Base-by-base conservation (phyloP, 2,113 vertebrate genomes). In the Chinchilla lanigera region DNA sequence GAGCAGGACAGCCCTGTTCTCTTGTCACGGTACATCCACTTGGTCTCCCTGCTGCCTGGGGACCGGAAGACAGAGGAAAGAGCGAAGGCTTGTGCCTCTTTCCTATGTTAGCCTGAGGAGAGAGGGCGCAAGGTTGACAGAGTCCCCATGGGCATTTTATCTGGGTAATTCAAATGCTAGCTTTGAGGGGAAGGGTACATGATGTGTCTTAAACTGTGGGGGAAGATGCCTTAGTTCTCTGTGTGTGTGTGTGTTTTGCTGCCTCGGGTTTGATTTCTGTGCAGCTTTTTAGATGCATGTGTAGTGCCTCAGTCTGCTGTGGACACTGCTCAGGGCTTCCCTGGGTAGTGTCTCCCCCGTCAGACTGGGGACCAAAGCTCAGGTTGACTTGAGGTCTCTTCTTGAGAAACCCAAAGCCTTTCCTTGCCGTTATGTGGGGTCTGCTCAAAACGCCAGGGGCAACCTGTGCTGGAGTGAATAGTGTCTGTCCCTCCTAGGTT, bases 371-470 rank as follows among this genome's bases (percentile, higher is more conserved):
- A 60, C 24, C 38, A 61, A 13, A 82, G n/a, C 35, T 38, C 30
- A 44, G 86, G 44, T 82, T 71, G 58, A 58, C 35, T 73, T 58
- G 58, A 78, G 14, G 22, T 61, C 41, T 86, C 67, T 33, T 86
- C 73, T 95, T 91, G 47, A 86, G 93, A 73, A 95, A 52, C 35
- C 50, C 38, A 86, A 65, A 83, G 65, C 38, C 19, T 91, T 93
- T 91, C 61, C 30, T 65, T 69, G 24, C 10, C 12, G 0, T 77
- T 65, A 33, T 17, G 19, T 26, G 35, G 30, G 26, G 80, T 77
- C 65, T 71, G 28, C 80, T 84, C 41, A 24, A 75, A 96, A 73
- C 71, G 56, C 44, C 11, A 1, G 3, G 2, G 52, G 35, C 58
- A 61, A 65, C 7, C 7, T 33, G 17, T 50, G 20, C 4, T 52